Conservation (phyloP, 2,888 invertebrate species). For the Spilosoma lubricipeda region DNA sequence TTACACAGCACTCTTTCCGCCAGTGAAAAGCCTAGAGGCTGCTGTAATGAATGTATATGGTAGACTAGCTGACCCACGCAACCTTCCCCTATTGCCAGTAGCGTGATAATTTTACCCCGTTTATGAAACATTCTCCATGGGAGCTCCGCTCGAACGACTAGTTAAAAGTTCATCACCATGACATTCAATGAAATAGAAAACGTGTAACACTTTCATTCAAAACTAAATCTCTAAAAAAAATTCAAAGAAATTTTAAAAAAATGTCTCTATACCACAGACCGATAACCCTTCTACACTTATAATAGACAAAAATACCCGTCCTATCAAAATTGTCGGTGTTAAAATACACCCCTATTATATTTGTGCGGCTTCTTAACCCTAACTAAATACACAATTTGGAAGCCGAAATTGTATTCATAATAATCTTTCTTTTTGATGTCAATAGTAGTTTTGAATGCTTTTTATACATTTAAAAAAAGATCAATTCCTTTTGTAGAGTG, state of each 20-base stretch:
- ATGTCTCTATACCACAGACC: slow-evolving; percentile 44
- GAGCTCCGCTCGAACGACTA: too few species aligned
- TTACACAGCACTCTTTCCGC: neutral
- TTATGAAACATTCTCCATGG: too few species aligned
- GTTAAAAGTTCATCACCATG: neutral
- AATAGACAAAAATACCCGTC: slow-evolving; percentile 67
- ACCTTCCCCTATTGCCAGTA: too few species aligned
- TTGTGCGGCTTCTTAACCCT: slow-evolving; percentile 82
- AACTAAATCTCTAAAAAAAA: slow-evolving; percentile 22
- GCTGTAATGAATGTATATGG: too few species aligned
- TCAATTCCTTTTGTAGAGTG: slow-evolving; percentile 52
- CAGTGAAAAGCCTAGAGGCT: neutral
- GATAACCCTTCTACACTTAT: slow-evolving; percentile 76
- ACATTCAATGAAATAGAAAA: slow-evolving; percentile 14
- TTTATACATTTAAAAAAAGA: slow-evolving; percentile 57
- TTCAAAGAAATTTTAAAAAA: slow-evolving; percentile 32
- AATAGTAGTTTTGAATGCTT: slow-evolving; percentile 62
- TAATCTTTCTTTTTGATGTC: slow-evolving; percentile 68
- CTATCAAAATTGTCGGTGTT: slow-evolving; percentile 79
- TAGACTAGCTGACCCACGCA: too few species aligned
- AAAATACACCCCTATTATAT: slow-evolving; percentile 82
- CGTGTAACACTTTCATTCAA: slow-evolving; percentile 19
- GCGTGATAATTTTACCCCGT: too few species aligned
- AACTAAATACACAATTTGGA: slow-evolving; percentile 78
- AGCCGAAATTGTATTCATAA: slow-evolving; percentile 79